Conservation (phyloP, 2,888 invertebrate genomes). For the Zygaena filipendulae region DNA sequence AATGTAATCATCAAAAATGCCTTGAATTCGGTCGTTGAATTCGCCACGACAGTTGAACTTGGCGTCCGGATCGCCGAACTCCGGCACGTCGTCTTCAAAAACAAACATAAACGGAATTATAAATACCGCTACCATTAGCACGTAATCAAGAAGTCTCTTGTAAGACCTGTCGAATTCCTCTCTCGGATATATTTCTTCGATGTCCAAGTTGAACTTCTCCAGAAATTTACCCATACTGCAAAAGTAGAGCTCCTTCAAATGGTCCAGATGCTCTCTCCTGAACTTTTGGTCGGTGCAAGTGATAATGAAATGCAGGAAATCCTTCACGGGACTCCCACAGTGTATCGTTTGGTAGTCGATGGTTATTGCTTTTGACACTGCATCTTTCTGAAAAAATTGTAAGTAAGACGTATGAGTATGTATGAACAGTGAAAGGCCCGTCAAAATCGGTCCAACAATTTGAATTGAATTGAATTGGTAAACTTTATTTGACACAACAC, state of each 20-base stretch:
- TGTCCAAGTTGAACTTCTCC: constrained; percentile 25
- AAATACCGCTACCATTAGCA: constrained; percentile 22
- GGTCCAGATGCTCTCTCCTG: constrained; percentile 23
- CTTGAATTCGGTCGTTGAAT: constrained; percentile 22
- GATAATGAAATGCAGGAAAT: constrained; percentile 31
- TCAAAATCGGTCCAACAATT: too few relatives aligned
- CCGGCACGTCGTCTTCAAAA: constrained; percentile 22
- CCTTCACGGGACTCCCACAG: constrained; percentile 28
- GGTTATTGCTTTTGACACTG: constrained; percentile 19
- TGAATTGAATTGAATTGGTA: too few relatives aligned
- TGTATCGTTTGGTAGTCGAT: constrained; percentile 32
- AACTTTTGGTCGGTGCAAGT: constrained; percentile 27
- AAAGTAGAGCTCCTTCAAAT: constrained; percentile 29
- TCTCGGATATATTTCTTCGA: constrained; percentile 24
- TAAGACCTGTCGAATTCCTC: constrained; percentile 27
- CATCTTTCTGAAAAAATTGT: constrained; percentile 22
- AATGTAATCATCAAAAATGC: constrained; percentile 24
- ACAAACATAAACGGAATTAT: constrained; percentile 27
- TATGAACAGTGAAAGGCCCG: too few relatives aligned
- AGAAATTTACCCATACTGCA: constrained; percentile 24
- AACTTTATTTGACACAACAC: too few relatives aligned
- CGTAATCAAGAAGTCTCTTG: constrained; percentile 27
- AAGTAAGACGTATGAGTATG: too few relatives aligned
- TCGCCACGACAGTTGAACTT: too few relatives aligned
- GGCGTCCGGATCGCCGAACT: too few relatives aligned